These are phyloP conservation scores for Castor canadensis DNA, from an alignment of 2,113 vertebrate species.

Conservation along the genomic window DNA sequence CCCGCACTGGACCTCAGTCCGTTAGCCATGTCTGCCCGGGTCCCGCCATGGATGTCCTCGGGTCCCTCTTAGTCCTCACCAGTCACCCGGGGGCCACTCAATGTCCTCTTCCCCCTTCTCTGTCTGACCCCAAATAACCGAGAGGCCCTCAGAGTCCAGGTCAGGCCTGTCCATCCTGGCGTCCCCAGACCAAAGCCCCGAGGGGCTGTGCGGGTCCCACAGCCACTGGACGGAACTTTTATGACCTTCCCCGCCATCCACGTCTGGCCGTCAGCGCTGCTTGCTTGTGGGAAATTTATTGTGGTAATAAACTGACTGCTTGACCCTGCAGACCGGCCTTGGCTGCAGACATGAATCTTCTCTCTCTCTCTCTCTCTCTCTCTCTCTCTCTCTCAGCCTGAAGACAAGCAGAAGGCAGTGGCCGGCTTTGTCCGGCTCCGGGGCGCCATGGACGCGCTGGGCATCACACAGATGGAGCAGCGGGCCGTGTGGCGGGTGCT, in stretches of 20 bases:
- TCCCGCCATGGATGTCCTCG: too few species aligned
- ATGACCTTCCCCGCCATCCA: neutral
- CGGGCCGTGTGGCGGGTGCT: constrained; percentile 91
- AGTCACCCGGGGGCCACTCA: too few species aligned
- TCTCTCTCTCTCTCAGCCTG: constrained; percentile 82
- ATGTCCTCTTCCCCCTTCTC: too few species aligned
- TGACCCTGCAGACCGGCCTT: rapidly evolving
- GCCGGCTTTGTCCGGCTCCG: constrained; percentile 89
- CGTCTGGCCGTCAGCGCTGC: neutral
- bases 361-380: too few species aligned
- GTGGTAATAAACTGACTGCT: neutral
- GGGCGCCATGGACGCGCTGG: constrained; percentile 91
- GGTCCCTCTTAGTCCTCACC: too few species aligned
- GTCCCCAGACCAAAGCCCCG: neutral
- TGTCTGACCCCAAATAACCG: too few species aligned
- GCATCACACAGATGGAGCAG: constrained; percentile 88
- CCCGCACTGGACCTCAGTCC: too few species aligned
- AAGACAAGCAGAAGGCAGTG: constrained; percentile 93
- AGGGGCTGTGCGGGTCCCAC: too few species aligned
- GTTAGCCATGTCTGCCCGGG: too few species aligned
- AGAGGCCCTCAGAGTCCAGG: too few species aligned
- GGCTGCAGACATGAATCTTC: neutral
- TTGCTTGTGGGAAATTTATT: neutral
- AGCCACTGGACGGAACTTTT: neutral
- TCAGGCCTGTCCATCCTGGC: too few species aligned